A percentile compares a stretch with the other conserved stretches of the same genome.
Conservation (phyloP, 2,888 invertebrate genomes). For the Pinctada fucata region DNA sequence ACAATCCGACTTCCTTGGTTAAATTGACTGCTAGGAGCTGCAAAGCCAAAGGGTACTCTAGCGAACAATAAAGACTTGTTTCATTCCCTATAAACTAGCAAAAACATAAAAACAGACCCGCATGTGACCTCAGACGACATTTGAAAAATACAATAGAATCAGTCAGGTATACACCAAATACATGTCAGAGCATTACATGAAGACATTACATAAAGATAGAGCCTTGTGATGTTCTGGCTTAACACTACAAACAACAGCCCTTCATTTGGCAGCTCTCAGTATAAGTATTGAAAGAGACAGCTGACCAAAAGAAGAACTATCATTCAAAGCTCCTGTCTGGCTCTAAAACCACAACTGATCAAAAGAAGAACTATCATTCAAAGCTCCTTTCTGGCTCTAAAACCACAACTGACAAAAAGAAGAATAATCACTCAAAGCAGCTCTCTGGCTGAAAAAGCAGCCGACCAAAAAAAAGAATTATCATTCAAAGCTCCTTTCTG, state of each 20-base stretch:
- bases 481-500: constrained; percentile 24
- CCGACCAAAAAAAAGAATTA: constrained; percentile 78
- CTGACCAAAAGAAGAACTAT: constrained; percentile 78
- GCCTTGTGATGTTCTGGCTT: not conserved
- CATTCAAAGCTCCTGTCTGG: constrained; percentile 24
- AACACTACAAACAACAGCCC: constrained; percentile 76
- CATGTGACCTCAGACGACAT: too few species aligned
- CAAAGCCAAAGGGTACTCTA: too few species aligned
- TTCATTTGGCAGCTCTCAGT: constrained; percentile 81
- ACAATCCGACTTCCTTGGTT: too few species aligned
- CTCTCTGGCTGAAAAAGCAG: constrained; percentile 67
- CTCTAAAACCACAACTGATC: constrained; percentile 77
- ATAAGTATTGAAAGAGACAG: constrained; percentile 69
- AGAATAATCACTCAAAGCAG: constrained; percentile 60
- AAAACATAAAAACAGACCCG: too few species aligned
- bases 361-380: constrained; percentile 74
- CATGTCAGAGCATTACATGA: not conserved
- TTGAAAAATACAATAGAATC: too few species aligned
- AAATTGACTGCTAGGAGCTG: too few species aligned
- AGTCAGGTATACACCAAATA: not conserved
- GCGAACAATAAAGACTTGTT: too few species aligned
- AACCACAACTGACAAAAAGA: constrained; percentile 78
- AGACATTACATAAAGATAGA: not conserved
- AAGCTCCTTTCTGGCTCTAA: constrained; percentile 22
- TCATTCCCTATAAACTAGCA: too few species aligned